Base-by-base conservation (phyloP, 1,140 invertebrate genomes). In the Platorchestia sp. region DNA sequence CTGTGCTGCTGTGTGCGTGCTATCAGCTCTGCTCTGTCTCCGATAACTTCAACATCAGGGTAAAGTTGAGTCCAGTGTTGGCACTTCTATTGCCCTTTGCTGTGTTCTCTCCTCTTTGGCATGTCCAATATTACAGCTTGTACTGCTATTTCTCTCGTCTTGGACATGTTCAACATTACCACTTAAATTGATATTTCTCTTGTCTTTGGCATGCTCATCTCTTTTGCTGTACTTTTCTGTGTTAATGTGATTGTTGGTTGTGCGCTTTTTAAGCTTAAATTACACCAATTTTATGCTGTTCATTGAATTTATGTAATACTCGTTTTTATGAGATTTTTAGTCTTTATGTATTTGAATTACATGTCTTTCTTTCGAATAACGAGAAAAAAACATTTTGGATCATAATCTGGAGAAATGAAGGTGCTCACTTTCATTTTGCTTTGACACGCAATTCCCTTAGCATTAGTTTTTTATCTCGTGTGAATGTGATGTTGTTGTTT, bases 1-100 rank as follows among this genome's bases (percentile, higher is more conserved):
- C 87, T 44, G 41, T 89, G 87, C 87, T 89, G 87, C 87, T 89
- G 87, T 89, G 87, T 75, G n/a, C n/a, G n/a, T n/a, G n/a, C n/a
- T n/a, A n/a, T 75, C 59, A 75, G 59, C 59, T 75, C 14, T 75
- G 59, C 59, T 75, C 14, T 75, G 59, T 75, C 59, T 75, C 1
- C 59, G 59, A 10, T 75, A 75, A 75, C 59, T 75, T 75, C 59
- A 75, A 75, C 59, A 75, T 75, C 59, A 36, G 59, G 59, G 59
- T 75, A 75, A 75, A 75, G 59, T 75, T 75, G 36, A 75, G 59
- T 75, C 19, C 10, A 75, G 36, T 75, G 59, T 75, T 75, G 7
- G 14, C 59, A 75, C 27, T 75, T 75, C 59, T 75, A 75, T 75
- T 75, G 27, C 10, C 27, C 1, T 27, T 36, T 75, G 10, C 7